Percentiles rank a stretch among this genome's conserved stretches.
These are phyloP conservation scores for Artemia franciscana DNA, from an alignment of 1,140 invertebrate genomes.

Conservation along the genomic window DNA sequence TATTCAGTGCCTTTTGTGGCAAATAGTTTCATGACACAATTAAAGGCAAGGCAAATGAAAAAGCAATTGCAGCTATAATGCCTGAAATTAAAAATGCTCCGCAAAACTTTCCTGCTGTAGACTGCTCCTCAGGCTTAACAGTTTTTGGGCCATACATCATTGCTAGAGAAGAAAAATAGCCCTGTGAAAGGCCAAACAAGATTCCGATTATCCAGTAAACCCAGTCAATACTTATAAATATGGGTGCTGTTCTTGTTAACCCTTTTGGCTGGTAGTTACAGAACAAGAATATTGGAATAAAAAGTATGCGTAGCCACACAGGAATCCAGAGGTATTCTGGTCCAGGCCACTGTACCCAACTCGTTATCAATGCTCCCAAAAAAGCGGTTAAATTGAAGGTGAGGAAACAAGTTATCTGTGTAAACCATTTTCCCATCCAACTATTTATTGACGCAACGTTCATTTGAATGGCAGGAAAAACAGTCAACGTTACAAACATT, in stretches of 20 bases:
- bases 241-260: slow-evolving; percentile 29
- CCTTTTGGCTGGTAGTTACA: slow-evolving; percentile 61
- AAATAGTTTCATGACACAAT: no score
- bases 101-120: no score
- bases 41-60: no score
- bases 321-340: slow-evolving; percentile 54
- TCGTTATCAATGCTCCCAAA: slow-evolving; percentile 66
- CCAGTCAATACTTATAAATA: slow-evolving; percentile 60
- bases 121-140: no score
- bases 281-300: slow-evolving; percentile 71
- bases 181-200: slow-evolving; percentile 57
- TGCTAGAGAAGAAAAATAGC: slow-evolving; percentile 70
- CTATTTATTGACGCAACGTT: slow-evolving; percentile 29
- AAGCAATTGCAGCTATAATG: no score
- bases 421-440: slow-evolving; percentile 39
- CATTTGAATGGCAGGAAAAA: slow-evolving; percentile 70
- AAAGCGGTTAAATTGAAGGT: slow-evolving; percentile 84
- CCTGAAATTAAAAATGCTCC: no score
- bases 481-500: slow-evolving; percentile 73
- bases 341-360: slow-evolving; percentile 47
- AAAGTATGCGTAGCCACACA: slow-evolving; percentile 45
- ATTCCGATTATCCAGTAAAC: slow-evolving; percentile 48
- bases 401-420: slow-evolving; percentile 60
- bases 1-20: no score
- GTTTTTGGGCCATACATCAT: slow-evolving; percentile 95